These are phyloP conservation scores for Helobdella robusta DNA, from an alignment of 2,888 invertebrate species.

Conservation along the genomic window DNA sequence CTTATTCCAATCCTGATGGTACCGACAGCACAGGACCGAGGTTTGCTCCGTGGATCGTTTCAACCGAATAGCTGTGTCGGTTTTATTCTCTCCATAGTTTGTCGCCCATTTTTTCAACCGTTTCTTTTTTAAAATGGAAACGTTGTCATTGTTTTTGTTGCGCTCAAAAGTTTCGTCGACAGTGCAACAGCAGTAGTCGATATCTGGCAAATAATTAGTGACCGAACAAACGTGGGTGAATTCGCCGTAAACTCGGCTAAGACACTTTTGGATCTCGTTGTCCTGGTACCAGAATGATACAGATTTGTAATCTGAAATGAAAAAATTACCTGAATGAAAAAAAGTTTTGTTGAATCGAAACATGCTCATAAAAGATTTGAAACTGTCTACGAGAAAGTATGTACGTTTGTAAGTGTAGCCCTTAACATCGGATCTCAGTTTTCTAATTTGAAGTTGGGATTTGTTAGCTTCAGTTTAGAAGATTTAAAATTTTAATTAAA, in stretches of 20 bases:
- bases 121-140: no score
- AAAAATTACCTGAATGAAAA: no score
- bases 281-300: constrained; percentile 14
- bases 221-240: constrained; percentile 27
- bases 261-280: constrained; percentile 17
- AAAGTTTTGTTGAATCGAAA: no score
- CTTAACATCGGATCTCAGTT: no score
- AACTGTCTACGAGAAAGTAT: no score
- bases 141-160: no score
- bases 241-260: constrained; percentile 17
- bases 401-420: no score
- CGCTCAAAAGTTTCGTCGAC: neutral
- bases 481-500: no score
- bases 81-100: neutral
- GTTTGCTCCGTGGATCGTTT: neutral
- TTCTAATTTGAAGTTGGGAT: no score
- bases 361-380: no score
- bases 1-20: constrained; percentile 32
- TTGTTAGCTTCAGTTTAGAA: no score
- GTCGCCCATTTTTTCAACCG: neutral
- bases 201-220: constrained; percentile 21
- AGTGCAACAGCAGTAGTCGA: constrained; percentile 27
- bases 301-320: constrained; percentile 10
- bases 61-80: neutral
- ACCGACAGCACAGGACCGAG: constrained; percentile 31